Percentiles rank a stretch among this genome's conserved stretches.
Conservation (phyloP, 2,797 vertebrate species). For the Petrocephalus sullivani region DNA sequence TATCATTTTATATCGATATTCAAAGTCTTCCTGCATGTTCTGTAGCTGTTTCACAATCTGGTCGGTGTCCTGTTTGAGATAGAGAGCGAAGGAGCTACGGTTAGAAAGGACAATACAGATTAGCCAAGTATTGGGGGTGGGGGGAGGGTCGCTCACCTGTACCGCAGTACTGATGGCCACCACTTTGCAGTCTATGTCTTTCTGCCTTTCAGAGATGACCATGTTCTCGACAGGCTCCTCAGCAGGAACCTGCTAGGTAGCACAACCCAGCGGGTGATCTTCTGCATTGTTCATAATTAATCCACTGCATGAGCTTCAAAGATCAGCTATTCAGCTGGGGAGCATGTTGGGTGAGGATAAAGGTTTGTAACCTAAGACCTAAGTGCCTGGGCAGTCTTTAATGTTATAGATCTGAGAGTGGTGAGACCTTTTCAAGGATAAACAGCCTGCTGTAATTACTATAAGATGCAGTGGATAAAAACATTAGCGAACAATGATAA, state of each 20-base stretch:
- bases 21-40: slow-evolving; percentile 95
- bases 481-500: not conserved
- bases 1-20: slow-evolving; percentile 93
- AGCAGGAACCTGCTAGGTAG: slow-evolving; percentile 70
- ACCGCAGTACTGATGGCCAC: slow-evolving; percentile 78
- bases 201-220: slow-evolving; percentile 80
- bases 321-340: not conserved
- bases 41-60: slow-evolving; percentile 91
- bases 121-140: not conserved
- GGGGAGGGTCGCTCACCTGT: slow-evolving; percentile 63
- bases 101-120: not conserved
- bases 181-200: slow-evolving; percentile 81
- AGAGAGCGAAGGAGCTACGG: not conserved
- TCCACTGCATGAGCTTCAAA: not conserved
- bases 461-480: not conserved
- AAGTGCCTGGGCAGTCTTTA: not conserved
- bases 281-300: not conserved
- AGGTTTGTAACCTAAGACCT: not conserved
- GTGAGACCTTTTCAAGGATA: not conserved
- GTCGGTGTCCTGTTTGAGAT: slow-evolving; percentile 76
- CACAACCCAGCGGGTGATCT: not conserved
- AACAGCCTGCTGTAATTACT: not conserved
- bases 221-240: slow-evolving; percentile 85
- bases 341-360: not conserved
- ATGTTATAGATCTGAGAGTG: not conserved